Evolutionary conservation across 2,113 vertebrate species (phyloP).

Genomic region (cattle (Bos taurus)): ARS-UCD2.0 NC_037347.1:14121001-14121500

Average conservation of each 20-base stretch:
- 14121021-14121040: not conserved
- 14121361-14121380: not conserved
- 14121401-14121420: slow-evolving; percentile 31
- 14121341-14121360: not conserved
- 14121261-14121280: not conserved
- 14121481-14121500: slow-evolving; percentile 14
- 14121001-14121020: not conserved
- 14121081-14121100: not conserved
- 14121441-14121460: not conserved
- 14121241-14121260: not conserved
- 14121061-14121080: not conserved
- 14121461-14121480: slow-evolving; percentile 32
- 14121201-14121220: not conserved
- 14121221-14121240: not conserved
- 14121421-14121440: slow-evolving; percentile 46
- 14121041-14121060: not conserved
- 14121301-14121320: not conserved
- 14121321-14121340: not conserved
- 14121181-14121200: not conserved
- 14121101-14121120: not conserved
- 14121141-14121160: not conserved
- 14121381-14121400: not conserved
- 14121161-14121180: not conserved
- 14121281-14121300: not conserved
- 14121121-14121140: not conserved